These are phyloP conservation scores for Drosophila orena DNA, from an alignment of 1,140 invertebrate species.

Conservation along the genomic window DNA sequence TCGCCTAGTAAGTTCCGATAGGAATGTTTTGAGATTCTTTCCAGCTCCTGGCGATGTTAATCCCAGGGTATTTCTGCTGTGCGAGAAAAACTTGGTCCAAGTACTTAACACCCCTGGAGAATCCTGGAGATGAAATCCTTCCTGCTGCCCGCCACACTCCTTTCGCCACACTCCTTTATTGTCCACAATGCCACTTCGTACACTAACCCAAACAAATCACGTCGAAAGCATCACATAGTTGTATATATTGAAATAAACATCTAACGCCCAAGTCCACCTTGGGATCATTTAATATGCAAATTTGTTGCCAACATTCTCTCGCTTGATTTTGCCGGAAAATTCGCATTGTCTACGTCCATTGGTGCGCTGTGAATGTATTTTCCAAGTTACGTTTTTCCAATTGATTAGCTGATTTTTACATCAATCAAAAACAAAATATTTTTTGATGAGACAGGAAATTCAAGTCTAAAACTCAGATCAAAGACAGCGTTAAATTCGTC, in stretches of 20 bases:
- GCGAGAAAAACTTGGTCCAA: constrained; percentile 7
- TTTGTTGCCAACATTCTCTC: constrained; percentile 40
- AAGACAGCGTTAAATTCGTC: background rate
- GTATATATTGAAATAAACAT: constrained; percentile 12
- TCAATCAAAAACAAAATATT: constrained; percentile 62
- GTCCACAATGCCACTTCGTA: constrained; percentile 17
- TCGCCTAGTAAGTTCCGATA: constrained; percentile 19
- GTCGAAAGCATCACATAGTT: constrained; percentile 41
- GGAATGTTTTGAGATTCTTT: constrained; percentile 23
- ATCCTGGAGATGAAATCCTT: constrained; percentile 5
- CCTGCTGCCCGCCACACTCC: constrained; percentile 1
- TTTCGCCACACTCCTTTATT: constrained; percentile 23
- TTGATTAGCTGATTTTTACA: constrained; percentile 74
- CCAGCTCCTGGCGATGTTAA: constrained; percentile 1
- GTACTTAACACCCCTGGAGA: constrained; percentile 22
- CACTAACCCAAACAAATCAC: constrained; percentile 48
- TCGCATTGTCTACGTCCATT: background rate
- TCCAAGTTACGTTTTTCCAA: constrained; percentile 52
- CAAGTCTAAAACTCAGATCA: background rate
- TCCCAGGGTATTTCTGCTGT: background rate
- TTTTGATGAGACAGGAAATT: constrained; percentile 24
- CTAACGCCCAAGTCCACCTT: constrained; percentile 28
- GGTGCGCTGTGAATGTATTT: background rate
- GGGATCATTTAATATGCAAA: constrained; percentile 64
- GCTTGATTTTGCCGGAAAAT: background rate